phyloP scores from a whole-genome alignment of 2,113 vertebrate genomes.

The Pantherophis guttatus region DNA sequence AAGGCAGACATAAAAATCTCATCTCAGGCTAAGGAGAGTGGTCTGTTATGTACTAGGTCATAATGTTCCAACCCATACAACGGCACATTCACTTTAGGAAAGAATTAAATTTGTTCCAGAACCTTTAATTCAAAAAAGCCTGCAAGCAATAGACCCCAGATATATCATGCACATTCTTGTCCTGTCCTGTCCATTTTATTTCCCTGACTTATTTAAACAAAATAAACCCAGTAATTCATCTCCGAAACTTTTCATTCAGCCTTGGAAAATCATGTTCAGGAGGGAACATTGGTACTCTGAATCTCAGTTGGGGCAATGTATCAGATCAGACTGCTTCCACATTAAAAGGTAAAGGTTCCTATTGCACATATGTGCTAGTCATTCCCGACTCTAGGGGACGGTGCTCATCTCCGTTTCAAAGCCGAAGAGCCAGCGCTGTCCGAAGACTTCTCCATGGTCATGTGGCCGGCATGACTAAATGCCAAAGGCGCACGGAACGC shows the following conservation, averaged over 20 bases:
- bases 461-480: too few species aligned
- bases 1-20: conserved; percentile 20
- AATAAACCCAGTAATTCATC: neutral
- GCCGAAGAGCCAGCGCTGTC: too few species aligned
- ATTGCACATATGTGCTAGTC: too few species aligned
- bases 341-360: neutral
- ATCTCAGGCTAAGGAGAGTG: conserved; percentile 5
- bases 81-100: conserved; percentile 12
- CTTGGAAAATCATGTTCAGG: neutral
- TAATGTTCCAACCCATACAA: neutral
- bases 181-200: neutral
- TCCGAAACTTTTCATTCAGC: neutral
- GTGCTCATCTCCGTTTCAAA: too few species aligned
- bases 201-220: neutral
- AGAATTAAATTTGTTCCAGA: neutral
- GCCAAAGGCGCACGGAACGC: too few species aligned
- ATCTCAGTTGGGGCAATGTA: neutral
- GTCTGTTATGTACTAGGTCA: neutral
- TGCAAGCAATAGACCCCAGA: neutral
- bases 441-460: too few species aligned
- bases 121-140: neutral
- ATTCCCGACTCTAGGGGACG: too few species aligned
- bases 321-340: neutral
- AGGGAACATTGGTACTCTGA: neutral
- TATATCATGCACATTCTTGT: neutral